Evolutionary conservation across 2,797 vertebrate species (phyloP), one percentile per base, ranked within the genome.

Genomic region (Anabacerthia variegaticeps): DNA sequence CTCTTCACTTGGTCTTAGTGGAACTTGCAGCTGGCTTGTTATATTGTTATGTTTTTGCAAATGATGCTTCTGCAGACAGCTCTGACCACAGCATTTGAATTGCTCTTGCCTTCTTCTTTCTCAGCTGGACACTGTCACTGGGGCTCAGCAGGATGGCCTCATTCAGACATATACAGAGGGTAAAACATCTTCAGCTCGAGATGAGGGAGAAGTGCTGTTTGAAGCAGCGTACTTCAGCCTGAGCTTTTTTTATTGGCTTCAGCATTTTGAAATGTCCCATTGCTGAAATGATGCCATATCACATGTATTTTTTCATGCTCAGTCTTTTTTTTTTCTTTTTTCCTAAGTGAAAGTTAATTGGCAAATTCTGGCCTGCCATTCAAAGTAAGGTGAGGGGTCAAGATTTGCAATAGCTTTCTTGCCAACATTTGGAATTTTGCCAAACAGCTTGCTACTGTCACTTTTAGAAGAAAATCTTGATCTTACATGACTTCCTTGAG

Each of bases 341-440:
- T 28, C 6, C 52, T 67, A 71, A 94, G 85, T 89, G 85, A 91
- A 80, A 92, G 83, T 93, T 96, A 91, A 95, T 78, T 91, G 88
- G 75, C 39, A 91, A 86, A 76, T 93, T 94, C 88, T 84, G 67
- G 61, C 63, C 92, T 93, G 56, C 79, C 36, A 17, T 80, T 95
- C 62, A 58, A 88, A 72, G 83, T 67, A 37, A 81, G 62, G 36
- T 3, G 0, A 86, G 55, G 92, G 88, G 73, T 93, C 5, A 19
- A 79, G 90, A 65, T 72, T 77, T 36, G 28, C 85, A 77, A 15
- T 73, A 75, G 34, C 55, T 89, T 91, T 92, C 80, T 80, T 94
- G 81, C 54, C 72, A 85, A 2, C 26, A 1, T 80, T 77, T 89
- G 91, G 66, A 79, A 44, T 83, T 93, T 65, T 93, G 88, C 91